Evolutionary conservation across 2,797 vertebrate genomes (phyloP).

Genomic region (Poecilia wingei): DNA sequence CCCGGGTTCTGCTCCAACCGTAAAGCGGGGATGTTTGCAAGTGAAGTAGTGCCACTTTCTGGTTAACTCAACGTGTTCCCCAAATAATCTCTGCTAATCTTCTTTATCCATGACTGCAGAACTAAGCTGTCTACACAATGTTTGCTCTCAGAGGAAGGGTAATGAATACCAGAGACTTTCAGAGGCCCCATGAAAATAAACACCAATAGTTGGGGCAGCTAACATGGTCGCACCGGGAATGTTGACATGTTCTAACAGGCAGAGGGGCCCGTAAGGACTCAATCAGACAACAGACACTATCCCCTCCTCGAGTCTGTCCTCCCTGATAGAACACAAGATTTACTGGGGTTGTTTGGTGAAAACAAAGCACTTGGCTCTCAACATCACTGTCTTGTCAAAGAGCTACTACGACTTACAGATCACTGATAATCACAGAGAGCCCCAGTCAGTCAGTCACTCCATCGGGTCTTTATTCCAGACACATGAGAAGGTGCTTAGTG

Average conservation of each 20-base stretch:
- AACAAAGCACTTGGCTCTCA: slow-evolving; percentile 25
- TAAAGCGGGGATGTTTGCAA: slow-evolving; percentile 34
- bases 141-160: slow-evolving; percentile 66
- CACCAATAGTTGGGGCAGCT: slow-evolving; percentile 23
- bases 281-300: slow-evolving; percentile 37
- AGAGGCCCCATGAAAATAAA: slow-evolving; percentile 56
- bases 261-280: slow-evolving; percentile 55
- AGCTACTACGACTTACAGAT: neutral
- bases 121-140: slow-evolving; percentile 74
- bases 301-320: slow-evolving; percentile 30
- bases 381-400: slow-evolving; percentile 37
- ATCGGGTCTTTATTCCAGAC: too few relatives aligned
- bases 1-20: slow-evolving; percentile 42
- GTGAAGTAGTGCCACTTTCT: slow-evolving; percentile 60
- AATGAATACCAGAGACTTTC: slow-evolving; percentile 54
- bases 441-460: too few relatives aligned
- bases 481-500: too few relatives aligned
- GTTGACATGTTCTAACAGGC: slow-evolving; percentile 42
- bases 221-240: slow-evolving; percentile 17
- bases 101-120: slow-evolving; percentile 70
- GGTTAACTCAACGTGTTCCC: slow-evolving; percentile 75
- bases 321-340: slow-evolving; percentile 45
- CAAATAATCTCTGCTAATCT: slow-evolving; percentile 80
- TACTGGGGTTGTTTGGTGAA: slow-evolving; percentile 51
- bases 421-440: neutral